Base-by-base conservation (phyloP, 2,888 invertebrate genomes). In the Tenodera sinensis region DNA sequence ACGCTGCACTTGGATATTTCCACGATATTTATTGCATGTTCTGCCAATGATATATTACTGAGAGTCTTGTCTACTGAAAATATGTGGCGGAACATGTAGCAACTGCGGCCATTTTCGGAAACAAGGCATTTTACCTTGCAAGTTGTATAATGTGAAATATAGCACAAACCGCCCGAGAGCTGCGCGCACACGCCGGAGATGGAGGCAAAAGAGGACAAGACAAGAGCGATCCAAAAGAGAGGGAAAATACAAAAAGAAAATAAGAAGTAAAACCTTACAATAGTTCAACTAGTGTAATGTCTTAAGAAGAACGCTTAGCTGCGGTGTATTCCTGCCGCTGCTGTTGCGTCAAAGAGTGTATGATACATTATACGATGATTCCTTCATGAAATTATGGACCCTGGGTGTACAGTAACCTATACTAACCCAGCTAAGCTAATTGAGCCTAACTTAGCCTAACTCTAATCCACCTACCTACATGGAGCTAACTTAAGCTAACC, bases 101-200 rank as follows among this genome's bases (percentile, higher is more conserved):
- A 86, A 71, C 54, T 71, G 54, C 20, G 54, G 84, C 89, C 89
- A 88, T 89, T 89, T 89, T 89, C 47, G 89, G 88, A 88, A 87
- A 87, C 87, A n/a, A 82, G 81, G 87, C 87, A 87, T 81, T 86
- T 86, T 86, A 85, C 85, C 85, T 85, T 85, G 85, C 85, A 85
- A 87, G 87, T 87, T 71, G 54, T 71, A 71, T 71, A 71, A 71
- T 71, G 54, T 71, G 25, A 71, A 71, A 71, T 71, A 71, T 71
- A 71, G 54, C 54, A 71, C 54, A 71, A 71, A 71, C 54, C 54
- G 20, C 54, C 54, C 54, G 54, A 71, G 54, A 71, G 54, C 54
- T 20, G 15, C 4, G 54, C 54, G 25, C 54, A 71, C 54, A 71
- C 54, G 54, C 54, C 54, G 54, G 54, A 71, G 54, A 71, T 71